Evolutionary conservation across 2,113 vertebrate species (phyloP).

Genomic region (Danio rerio): DNA sequence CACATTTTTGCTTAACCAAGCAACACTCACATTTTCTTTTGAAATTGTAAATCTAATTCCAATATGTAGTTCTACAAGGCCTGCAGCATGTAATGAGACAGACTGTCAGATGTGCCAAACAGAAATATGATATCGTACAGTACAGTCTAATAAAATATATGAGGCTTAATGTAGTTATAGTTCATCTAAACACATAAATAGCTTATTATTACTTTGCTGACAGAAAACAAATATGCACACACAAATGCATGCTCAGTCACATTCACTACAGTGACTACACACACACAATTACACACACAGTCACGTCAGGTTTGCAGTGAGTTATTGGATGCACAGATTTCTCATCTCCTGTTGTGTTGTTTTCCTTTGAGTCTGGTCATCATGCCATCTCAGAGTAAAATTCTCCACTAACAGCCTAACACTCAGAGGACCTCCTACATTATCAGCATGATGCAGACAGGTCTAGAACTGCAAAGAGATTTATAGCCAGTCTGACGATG

Average conservation of each 20-base stretch:
- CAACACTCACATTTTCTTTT: background rate
- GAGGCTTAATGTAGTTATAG: background rate
- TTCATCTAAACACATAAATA: background rate
- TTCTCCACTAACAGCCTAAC: background rate
- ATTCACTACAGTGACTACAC: background rate
- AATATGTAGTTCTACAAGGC: background rate
- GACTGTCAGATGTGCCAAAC: slow-evolving; percentile 4
- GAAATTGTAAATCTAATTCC: background rate
- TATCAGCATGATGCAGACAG: slow-evolving; percentile 14
- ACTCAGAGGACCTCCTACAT: background rate
- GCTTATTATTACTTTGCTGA: background rate
- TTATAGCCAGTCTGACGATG: background rate
- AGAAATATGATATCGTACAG: slow-evolving; percentile 8
- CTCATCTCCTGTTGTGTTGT: slow-evolving; percentile 32
- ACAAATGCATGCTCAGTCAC: background rate
- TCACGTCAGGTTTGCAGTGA: slow-evolving; percentile 30
- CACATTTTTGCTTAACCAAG: background rate
- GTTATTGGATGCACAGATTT: slow-evolving; percentile 23
- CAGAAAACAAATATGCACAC: slow-evolving; percentile 5
- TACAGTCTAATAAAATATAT: background rate
- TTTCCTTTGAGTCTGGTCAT: slow-evolving; percentile 38
- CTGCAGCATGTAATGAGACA: background rate
- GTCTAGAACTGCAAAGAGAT: background rate
- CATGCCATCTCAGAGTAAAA: slow-evolving; percentile 15
- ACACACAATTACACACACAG: background rate